Base-by-base conservation (phyloP, 2,888 invertebrate species). In the Megalurothrips usitatus region DNA sequence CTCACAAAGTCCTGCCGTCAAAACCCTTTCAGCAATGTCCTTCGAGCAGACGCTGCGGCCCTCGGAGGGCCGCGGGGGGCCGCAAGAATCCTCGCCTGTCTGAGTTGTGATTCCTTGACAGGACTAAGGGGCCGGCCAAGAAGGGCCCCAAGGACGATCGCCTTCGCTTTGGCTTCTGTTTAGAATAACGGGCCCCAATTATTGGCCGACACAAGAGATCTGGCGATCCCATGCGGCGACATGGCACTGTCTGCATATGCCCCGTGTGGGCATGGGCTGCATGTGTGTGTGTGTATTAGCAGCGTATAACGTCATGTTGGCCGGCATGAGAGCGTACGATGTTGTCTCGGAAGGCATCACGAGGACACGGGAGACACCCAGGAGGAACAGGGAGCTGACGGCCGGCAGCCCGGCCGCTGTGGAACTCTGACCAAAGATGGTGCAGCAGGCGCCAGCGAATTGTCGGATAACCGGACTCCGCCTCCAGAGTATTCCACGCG, bases 151-250 rank as follows among this genome's bases (percentile, higher is more conserved):
- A 26, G 68, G 58, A 58, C 58, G 34, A 43, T 43, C 34, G 34
- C 34, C 34, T 43, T 43, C 34, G 34, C 34, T 43, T 43, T 43
- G 58, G 68, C 68, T 26, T 26, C 68, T 75, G 68, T 75, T 75
- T 75, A 75, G 68, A 75, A 75, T 75, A 75, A 75, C 68, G 68
- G 68, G 23, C 68, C 12, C 68, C 68, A 75, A 75, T 75, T 26
- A 75, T 75, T 75, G 68, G 68, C 68, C 68, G 12, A 26, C 68
- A 12, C 12, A 12, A 19, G 10, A 12, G 68, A 75, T 75, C 68
- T 23, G 23, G 68, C 68, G 68, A 75, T 75, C 68, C 68, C 68
- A 75, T 75, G 23, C 68, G 23, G 26, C 68, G 68, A 75, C 68
- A 75, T 26, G 68, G 68, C 68, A 26, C 23, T 75, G 68, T 58